These are phyloP conservation scores for Leptinotarsa tumamoca DNA, from an alignment of 2,888 invertebrate genomes.

Conservation along the genomic window DNA sequence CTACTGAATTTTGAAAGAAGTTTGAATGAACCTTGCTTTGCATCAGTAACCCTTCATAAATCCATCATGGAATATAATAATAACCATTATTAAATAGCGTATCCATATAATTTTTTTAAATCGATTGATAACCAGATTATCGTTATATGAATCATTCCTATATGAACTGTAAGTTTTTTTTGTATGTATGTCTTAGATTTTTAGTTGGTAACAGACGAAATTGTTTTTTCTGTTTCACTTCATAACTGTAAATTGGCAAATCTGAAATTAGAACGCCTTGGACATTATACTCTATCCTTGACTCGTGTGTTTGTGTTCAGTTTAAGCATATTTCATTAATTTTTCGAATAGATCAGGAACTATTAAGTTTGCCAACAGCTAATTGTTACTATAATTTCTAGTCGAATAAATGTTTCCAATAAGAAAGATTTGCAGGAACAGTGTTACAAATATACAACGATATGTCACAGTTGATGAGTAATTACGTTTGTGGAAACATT, in stretches of 20 bases:
- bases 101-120: too few relatives aligned
- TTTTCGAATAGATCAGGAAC: background rate
- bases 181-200: too few relatives aligned
- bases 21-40: too few relatives aligned
- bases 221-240: background rate
- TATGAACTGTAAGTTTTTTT: too few relatives aligned
- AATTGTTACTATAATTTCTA: background rate
- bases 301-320: conserved; percentile 1
- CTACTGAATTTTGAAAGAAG: too few relatives aligned
- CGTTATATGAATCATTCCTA: too few relatives aligned
- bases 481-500: too few relatives aligned
- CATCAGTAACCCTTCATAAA: too few relatives aligned
- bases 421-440: background rate
- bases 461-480: background rate
- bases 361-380: background rate
- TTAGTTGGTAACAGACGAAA: background rate
- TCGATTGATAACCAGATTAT: too few relatives aligned
- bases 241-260: background rate
- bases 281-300: background rate
- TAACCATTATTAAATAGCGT: too few relatives aligned
- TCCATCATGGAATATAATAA: too few relatives aligned
- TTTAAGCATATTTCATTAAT: background rate
- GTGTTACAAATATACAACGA: background rate
- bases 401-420: background rate
- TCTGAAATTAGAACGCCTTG: conserved; percentile 7